Evolutionary conservation across 2,797 vertebrate genomes (phyloP).

Genomic region (Brachyrhaphis roseni): DNA sequence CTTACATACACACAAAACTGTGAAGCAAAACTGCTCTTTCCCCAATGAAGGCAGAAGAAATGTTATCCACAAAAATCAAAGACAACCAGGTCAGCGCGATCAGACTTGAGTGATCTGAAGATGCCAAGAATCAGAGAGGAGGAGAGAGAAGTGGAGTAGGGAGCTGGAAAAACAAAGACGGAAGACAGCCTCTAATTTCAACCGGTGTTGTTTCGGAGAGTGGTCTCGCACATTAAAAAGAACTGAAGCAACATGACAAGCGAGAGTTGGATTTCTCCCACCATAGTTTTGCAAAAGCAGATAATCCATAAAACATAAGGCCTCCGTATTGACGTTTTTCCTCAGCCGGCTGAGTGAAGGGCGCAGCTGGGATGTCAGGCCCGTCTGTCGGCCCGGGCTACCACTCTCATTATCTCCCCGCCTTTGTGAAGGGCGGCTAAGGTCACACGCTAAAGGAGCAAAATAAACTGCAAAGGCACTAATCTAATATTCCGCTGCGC

Average conservation of each 20-base stretch:
- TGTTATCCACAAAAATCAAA: constrained; percentile 25
- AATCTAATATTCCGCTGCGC: constrained; percentile 69
- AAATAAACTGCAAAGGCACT: constrained; percentile 64
- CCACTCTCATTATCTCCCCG: constrained; percentile 75
- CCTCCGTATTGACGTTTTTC: constrained; percentile 73
- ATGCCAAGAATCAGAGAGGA: constrained; percentile 24
- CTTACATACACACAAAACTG: constrained; percentile 16
- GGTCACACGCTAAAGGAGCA: constrained; percentile 72
- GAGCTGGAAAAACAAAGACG: constrained; percentile 50
- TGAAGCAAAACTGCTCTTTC: constrained; percentile 5
- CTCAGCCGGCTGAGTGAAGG: constrained; percentile 73
- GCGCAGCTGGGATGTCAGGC: constrained; percentile 74
- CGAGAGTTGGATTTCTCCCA: constrained; percentile 73
- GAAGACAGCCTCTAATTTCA: constrained; percentile 70
- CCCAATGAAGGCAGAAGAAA: not conserved
- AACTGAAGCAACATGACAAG: constrained; percentile 75
- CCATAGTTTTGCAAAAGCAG: constrained; percentile 75
- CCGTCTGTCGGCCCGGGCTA: constrained; percentile 67
- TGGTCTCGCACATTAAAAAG: constrained; percentile 68
- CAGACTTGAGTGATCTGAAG: constrained; percentile 20
- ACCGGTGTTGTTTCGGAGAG: constrained; percentile 61
- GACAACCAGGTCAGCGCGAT: constrained; percentile 25
- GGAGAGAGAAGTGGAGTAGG: constrained; percentile 1
- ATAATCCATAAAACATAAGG: constrained; percentile 82
- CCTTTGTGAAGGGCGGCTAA: constrained; percentile 74